Evolutionary conservation across 2,113 vertebrate species (phyloP).

Genomic region (Sitta europaea): DNA sequence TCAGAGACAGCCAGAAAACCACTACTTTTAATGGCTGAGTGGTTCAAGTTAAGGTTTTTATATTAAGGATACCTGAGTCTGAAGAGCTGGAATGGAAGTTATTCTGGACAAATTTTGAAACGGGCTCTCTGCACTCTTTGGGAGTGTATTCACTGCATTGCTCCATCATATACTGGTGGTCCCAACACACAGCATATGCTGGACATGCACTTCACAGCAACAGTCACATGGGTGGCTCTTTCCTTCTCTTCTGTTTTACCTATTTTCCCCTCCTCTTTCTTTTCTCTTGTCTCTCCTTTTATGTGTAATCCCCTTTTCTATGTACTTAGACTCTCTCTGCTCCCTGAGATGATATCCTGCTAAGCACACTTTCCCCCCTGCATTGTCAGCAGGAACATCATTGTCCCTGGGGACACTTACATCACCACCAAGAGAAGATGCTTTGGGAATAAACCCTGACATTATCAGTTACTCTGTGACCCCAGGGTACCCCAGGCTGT

Average conservation of each 20-base stretch:
- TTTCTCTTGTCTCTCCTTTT: neutral
- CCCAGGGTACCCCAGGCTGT: neutral
- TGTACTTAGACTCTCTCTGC: neutral
- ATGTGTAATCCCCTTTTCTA: neutral
- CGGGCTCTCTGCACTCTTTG: neutral
- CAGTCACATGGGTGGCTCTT: neutral
- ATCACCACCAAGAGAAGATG: neutral
- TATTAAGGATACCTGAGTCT: neutral
- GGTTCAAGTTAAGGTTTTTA: neutral
- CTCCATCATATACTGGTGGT: fast-evolving
- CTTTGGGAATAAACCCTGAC: fast-evolving
- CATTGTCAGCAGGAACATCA: neutral
- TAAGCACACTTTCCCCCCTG: neutral
- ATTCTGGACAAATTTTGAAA: neutral
- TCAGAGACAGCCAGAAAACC: neutral
- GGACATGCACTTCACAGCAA: neutral
- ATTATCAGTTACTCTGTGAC: neutral
- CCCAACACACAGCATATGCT: neutral
- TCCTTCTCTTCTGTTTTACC: neutral
- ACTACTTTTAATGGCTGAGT: neutral
- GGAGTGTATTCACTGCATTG: neutral
- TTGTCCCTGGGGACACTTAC: neutral
- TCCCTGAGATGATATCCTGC: neutral
- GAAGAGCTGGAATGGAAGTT: neutral
- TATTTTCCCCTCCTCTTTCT: neutral